A percentile compares a stretch with the other conserved stretches of the same genome.
These are phyloP conservation scores for Poeciliopsis prolifica DNA, from an alignment of 2,113 vertebrate genomes.

Conservation along the genomic window DNA sequence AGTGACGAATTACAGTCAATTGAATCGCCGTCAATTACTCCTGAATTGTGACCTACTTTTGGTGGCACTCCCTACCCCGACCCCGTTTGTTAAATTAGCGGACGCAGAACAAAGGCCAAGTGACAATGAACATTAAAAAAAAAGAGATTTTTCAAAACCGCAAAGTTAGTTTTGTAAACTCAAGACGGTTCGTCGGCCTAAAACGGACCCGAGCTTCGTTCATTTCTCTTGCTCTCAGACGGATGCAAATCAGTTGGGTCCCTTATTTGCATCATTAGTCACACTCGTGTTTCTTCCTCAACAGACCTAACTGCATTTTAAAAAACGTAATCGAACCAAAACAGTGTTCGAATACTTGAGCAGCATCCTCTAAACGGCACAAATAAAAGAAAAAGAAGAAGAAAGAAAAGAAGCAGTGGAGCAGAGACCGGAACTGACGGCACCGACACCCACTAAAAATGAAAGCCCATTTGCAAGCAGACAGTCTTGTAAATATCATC, in stretches of 20 bases:
- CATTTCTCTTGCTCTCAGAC: background rate
- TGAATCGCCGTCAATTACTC: too few relatives aligned
- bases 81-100: too few relatives aligned
- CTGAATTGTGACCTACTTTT: background rate
- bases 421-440: constrained; percentile 3
- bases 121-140: background rate
- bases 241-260: background rate
- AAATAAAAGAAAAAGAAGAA: too few relatives aligned
- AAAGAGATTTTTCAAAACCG: background rate
- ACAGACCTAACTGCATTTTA: background rate
- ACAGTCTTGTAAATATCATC: constrained; percentile 65
- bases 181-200: background rate
- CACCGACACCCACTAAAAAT: constrained; percentile 39
- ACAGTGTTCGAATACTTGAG: background rate
- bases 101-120: background rate
- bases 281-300: background rate
- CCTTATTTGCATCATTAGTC: background rate
- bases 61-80: too few relatives aligned
- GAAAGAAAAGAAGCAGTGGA: background rate
- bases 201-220: background rate
- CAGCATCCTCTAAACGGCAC: background rate
- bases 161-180: background rate
- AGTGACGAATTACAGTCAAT: background rate
- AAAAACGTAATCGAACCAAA: background rate
- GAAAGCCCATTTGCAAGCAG: constrained; percentile 46